These are phyloP conservation scores for Zaprionus camerounensis DNA, from an alignment of 1,140 invertebrate species.

Conservation along the genomic window DNA sequence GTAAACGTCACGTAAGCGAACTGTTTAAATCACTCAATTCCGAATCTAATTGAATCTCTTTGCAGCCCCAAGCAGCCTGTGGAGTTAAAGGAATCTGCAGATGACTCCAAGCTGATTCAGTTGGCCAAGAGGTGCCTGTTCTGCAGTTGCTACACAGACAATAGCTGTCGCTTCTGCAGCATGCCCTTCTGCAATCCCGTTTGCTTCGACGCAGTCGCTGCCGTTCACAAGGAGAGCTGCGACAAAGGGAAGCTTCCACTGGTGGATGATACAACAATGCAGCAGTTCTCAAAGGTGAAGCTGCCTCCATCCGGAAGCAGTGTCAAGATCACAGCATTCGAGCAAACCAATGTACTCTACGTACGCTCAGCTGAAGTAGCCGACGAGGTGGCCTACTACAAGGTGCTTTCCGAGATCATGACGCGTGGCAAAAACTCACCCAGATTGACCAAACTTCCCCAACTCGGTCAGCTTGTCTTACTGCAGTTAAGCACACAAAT, in stretches of 20 bases:
- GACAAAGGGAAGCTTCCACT: conserved; percentile 7
- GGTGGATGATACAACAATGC: neutral
- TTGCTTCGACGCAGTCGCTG: conserved; percentile 38
- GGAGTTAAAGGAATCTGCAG: neutral
- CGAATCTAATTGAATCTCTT: neutral
- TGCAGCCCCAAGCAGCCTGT: conserved; percentile 5
- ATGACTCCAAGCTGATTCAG: neutral
- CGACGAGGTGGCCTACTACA: conserved; percentile 57
- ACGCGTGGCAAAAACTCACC: conserved; percentile 24
- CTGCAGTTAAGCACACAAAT: conserved; percentile 46
- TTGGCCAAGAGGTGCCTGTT: conserved; percentile 26
- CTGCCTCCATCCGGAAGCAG: conserved; percentile 45
- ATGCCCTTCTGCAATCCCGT: conserved; percentile 55
- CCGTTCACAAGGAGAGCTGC: conserved; percentile 40
- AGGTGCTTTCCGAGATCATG: conserved; percentile 44
- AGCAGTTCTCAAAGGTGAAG: conserved; percentile 1
- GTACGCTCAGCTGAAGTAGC: conserved; percentile 52
- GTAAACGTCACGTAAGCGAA: conserved; percentile 26
- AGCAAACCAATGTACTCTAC: conserved; percentile 70
- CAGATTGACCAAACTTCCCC: conserved; percentile 42
- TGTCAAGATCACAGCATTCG: conserved; percentile 69
- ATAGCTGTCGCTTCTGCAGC: conserved; percentile 43
- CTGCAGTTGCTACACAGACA: conserved; percentile 48
- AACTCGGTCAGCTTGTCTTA: conserved; percentile 64
- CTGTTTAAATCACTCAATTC: neutral